These are phyloP conservation scores for Drosophila yakuba DNA, from an alignment of 1,140 invertebrate genomes.

Conservation along the genomic window DNA sequence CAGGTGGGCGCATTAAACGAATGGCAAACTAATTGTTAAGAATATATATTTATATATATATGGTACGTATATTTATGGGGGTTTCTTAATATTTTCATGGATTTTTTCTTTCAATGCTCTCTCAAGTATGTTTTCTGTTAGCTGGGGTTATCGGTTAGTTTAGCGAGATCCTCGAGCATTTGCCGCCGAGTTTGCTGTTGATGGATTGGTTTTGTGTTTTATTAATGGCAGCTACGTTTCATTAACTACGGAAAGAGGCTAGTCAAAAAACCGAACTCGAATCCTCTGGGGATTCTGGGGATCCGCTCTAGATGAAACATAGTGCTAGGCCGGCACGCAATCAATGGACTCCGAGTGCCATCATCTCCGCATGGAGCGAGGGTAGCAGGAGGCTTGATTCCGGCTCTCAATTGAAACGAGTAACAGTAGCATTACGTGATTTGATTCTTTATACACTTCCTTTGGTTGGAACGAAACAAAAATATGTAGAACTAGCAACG, in stretches of 20 bases:
- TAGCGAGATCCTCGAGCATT: slow-evolving; percentile 45
- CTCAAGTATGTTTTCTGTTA: slow-evolving; percentile 14
- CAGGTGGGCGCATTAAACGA: slow-evolving; percentile 43
- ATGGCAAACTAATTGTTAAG: slow-evolving; percentile 73
- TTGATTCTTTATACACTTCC: slow-evolving; percentile 27
- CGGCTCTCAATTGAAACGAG: slow-evolving; percentile 55
- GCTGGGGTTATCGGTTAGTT: slow-evolving; percentile 50
- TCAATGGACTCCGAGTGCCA: slow-evolving; percentile 1
- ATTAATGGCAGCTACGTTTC: slow-evolving; percentile 53
- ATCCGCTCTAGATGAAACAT: slow-evolving; percentile 11
- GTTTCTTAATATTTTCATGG: slow-evolving; percentile 39
- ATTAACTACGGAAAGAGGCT: slow-evolving; percentile 25
- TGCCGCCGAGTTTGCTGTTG: slow-evolving; percentile 42
- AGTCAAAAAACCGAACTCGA: slow-evolving; percentile 31
- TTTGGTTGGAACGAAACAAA: slow-evolving; percentile 18
- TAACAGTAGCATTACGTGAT: slow-evolving; percentile 69
- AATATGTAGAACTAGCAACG: slow-evolving; percentile 84
- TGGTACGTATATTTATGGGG: slow-evolving; percentile 52
- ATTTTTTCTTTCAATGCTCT: slow-evolving; percentile 16
- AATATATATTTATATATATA: slow-evolving; percentile 59
- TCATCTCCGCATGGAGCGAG: not conserved
- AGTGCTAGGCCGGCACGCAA: slow-evolving; percentile 10
- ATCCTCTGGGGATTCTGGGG: not conserved
- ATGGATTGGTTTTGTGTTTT: slow-evolving; percentile 33
- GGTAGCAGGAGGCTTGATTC: slow-evolving; percentile 6